Evolutionary conservation across 2,888 invertebrate species (phyloP).

Genomic region (Saturnia pavonia): DNA sequence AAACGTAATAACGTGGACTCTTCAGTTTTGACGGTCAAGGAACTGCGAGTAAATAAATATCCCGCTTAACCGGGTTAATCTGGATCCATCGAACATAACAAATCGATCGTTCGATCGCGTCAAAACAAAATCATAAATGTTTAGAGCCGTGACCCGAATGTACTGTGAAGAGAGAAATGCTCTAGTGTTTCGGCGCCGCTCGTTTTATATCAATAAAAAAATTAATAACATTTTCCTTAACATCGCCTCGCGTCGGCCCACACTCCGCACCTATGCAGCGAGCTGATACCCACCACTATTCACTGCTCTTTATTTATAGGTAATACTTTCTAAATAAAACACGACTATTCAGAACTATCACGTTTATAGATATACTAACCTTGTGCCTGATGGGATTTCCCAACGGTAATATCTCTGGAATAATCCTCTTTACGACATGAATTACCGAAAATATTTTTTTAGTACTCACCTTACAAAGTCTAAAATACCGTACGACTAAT

Average conservation of each 20-base stretch:
- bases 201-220: conserved; percentile 17
- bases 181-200: conserved; percentile 17
- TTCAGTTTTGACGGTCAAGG: conserved; percentile 7
- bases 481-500: no score
- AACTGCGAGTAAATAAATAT: background rate
- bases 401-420: background rate
- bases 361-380: background rate
- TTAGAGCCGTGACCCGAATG: conserved; percentile 17
- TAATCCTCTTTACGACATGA: background rate
- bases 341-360: background rate
- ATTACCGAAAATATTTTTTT: background rate
- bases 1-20: background rate
- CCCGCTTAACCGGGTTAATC: conserved; percentile 24
- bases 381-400: background rate
- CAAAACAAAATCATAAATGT: conserved; percentile 31
- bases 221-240: conserved; percentile 13
- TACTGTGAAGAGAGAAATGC: conserved; percentile 15
- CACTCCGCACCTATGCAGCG: no score
- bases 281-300: background rate
- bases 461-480: no score
- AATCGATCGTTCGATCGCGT: conserved; percentile 14
- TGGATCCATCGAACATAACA: conserved; percentile 17
- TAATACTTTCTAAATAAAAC: background rate
- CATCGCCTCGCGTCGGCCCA: background rate
- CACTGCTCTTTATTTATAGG: conserved; percentile 3